These are phyloP conservation scores for Ammospiza maritima DNA, from an alignment of 2,797 vertebrate genomes.

Conservation along the genomic window DNA sequence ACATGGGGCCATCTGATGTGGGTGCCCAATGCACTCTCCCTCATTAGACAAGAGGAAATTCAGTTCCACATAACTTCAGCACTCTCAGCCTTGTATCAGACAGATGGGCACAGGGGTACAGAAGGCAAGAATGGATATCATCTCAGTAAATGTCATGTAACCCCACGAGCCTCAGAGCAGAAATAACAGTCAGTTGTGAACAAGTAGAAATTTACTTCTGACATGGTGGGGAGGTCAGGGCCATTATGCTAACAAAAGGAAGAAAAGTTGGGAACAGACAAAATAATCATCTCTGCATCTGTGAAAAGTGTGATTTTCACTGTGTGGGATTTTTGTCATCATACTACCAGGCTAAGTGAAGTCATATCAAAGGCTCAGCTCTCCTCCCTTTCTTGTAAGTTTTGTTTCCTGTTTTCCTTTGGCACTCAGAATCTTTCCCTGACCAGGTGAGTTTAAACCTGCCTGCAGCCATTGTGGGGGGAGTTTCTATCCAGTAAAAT, in stretches of 20 bases:
- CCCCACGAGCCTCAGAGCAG: neutral
- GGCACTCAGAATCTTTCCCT: neutral
- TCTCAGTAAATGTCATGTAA: neutral
- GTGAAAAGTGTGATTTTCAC: neutral
- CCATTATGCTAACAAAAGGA: neutral
- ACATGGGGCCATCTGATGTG: rapidly evolving
- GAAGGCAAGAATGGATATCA: neutral
- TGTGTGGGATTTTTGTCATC: neutral
- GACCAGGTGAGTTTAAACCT: neutral
- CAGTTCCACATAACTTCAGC: neutral
- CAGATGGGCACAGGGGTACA: neutral
- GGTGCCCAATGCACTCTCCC: neutral
- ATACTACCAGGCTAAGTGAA: neutral
- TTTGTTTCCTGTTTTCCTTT: neutral
- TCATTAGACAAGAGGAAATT: neutral
- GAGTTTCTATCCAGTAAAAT: neutral
- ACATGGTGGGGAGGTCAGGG: rapidly evolving
- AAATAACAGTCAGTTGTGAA: neutral
- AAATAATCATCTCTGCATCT: neutral
- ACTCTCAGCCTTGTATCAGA: neutral
- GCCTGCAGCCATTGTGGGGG: neutral
- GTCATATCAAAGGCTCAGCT: neutral
- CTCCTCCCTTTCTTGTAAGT: neutral
- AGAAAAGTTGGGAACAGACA: neutral
- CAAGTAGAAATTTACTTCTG: neutral